phyloP scores from a whole-genome alignment of 2,113 vertebrate species.

The Petrocephalus zakoni region DNA sequence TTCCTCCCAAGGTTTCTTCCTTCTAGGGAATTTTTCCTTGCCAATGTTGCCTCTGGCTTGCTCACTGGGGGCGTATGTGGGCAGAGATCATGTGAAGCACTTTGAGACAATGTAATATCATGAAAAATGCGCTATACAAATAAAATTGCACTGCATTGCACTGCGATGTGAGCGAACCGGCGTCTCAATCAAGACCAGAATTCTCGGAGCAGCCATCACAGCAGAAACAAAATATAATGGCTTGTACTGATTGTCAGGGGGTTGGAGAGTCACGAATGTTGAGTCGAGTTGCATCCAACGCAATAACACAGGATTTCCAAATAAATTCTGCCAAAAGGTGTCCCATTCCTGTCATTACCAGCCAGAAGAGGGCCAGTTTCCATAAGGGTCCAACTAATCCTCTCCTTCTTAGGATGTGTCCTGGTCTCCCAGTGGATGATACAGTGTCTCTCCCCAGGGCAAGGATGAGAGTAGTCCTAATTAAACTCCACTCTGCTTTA shows the following conservation, averaged over 20 bases:
- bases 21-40: too few relatives aligned
- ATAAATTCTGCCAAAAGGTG: conserved; percentile 40
- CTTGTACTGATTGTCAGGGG: conserved; percentile 79
- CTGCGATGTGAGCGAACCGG: conserved; percentile 62
- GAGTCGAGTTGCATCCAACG: conserved; percentile 45
- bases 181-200: conserved; percentile 56
- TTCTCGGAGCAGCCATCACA: conserved; percentile 76
- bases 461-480: conserved; percentile 21
- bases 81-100: too few relatives aligned
- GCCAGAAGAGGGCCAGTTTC: conserved; percentile 27
- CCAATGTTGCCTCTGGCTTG: too few relatives aligned
- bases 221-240: conserved; percentile 78
- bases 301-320: conserved; percentile 23
- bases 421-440: conserved; percentile 16
- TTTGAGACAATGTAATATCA: too few relatives aligned
- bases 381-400: conserved; percentile 9
- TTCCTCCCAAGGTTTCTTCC: too few relatives aligned
- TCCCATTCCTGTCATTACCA: conserved; percentile 23
- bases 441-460: conserved; percentile 21
- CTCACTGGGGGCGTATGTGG: too few relatives aligned
- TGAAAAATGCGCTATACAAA: too few relatives aligned
- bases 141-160: too few relatives aligned
- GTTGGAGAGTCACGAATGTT: conserved; percentile 82
- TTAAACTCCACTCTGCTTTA: conserved; percentile 10
- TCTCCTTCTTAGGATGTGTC: conserved; percentile 7